These are phyloP conservation scores for Drosophila bipectinata DNA, from an alignment of 1,140 invertebrate genomes.

Conservation along the genomic window DNA sequence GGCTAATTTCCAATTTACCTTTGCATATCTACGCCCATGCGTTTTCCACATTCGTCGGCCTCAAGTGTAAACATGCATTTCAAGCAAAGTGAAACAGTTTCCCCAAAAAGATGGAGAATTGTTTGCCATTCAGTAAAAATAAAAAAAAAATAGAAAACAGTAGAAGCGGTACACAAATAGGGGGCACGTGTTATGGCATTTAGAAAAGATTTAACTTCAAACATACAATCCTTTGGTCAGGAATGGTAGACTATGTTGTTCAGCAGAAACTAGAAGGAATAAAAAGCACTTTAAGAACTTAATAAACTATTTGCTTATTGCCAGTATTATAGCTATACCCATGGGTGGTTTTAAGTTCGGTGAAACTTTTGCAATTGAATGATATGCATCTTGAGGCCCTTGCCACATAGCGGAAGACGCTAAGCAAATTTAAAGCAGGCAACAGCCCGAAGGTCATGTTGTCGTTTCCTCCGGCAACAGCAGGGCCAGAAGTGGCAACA, in stretches of 20 bases:
- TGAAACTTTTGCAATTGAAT: conserved; percentile 35
- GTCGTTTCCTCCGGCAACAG: conserved; percentile 59
- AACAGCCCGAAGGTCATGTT: conserved; percentile 75
- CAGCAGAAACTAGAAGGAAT: neutral
- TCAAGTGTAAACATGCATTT: conserved; percentile 63
- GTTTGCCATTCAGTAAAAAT: conserved; percentile 34
- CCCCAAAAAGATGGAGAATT: conserved; percentile 25
- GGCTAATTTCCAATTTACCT: conserved; percentile 6
- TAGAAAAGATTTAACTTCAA: conserved; percentile 44
- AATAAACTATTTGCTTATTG: neutral
- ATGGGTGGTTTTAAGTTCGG: conserved; percentile 49
- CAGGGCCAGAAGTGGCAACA: conserved; percentile 26
- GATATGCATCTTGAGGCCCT: conserved; percentile 59
- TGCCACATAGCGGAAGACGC: conserved; percentile 75
- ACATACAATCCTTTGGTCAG: conserved; percentile 1
- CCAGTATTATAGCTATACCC: neutral
- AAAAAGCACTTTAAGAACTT: too few relatives aligned
- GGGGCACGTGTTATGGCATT: conserved; percentile 64
- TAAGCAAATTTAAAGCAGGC: conserved; percentile 73
- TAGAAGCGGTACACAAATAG: neutral
- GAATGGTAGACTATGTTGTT: neutral
- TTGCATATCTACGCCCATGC: conserved; percentile 29
- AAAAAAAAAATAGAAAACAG: conserved; percentile 6
- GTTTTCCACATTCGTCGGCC: conserved; percentile 39
- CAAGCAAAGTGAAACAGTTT: conserved; percentile 43